These are phyloP conservation scores for Drosophila multiciliata DNA, from an alignment of 2,888 invertebrate genomes.

Conservation along the genomic window DNA sequence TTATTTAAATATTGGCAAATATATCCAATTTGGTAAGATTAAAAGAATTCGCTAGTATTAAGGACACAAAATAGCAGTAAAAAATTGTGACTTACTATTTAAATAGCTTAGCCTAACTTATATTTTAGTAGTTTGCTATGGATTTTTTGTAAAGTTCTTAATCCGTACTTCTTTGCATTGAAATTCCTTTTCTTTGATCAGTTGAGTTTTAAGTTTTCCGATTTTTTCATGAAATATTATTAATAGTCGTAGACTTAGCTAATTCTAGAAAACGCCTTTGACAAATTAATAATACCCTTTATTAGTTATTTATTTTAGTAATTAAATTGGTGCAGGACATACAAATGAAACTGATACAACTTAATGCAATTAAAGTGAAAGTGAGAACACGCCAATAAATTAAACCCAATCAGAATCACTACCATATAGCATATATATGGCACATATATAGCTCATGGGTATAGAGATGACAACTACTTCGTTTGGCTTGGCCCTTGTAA, in stretches of 20 bases:
- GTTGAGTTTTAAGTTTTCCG: not conserved
- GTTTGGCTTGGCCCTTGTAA: slow-evolving; percentile 62
- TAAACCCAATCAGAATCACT: slow-evolving; percentile 64
- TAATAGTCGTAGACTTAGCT: not conserved
- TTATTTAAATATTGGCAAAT: not conserved
- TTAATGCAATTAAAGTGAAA: slow-evolving; percentile 73
- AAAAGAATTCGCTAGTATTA: not conserved
- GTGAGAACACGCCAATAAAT: slow-evolving; percentile 79
- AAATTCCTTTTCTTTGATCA: not conserved
- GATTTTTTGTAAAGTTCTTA: not conserved
- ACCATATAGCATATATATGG: slow-evolving; percentile 24
- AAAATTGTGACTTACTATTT: not conserved
- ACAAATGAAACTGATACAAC: slow-evolving; percentile 40
- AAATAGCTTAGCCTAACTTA: not conserved
- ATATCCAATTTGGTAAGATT: too few species aligned
- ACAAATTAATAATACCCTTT: not conserved
- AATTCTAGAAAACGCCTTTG: not conserved
- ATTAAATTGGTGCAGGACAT: slow-evolving; percentile 1
- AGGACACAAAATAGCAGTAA: not conserved
- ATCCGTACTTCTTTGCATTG: not conserved
- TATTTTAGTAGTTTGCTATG: not conserved
- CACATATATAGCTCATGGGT: slow-evolving; percentile 25
- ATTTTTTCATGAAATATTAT: not conserved
- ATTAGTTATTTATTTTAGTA: too few species aligned
- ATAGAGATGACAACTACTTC: slow-evolving; percentile 59